phyloP scores from a whole-genome alignment of 2,888 invertebrate species.

The Loripinus fragilis region DNA sequence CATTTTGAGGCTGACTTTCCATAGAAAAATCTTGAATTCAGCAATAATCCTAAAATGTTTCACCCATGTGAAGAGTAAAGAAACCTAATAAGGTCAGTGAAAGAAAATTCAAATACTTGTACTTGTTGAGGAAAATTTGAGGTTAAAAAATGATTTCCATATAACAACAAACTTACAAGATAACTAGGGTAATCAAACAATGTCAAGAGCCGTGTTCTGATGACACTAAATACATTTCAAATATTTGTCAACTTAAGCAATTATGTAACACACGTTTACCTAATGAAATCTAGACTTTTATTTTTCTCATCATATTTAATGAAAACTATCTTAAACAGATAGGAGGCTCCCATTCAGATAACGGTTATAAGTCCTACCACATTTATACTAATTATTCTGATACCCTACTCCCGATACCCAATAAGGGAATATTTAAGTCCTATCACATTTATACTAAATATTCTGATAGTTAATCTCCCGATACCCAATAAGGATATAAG shows the following conservation, averaged over 20 bases:
- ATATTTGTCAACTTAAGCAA: neutral
- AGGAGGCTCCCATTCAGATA: conserved; percentile 9
- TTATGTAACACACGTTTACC: neutral
- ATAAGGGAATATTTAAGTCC: no score
- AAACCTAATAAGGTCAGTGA: neutral
- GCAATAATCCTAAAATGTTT: no score
- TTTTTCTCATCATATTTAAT: conserved; percentile 9
- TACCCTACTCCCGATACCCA: no score
- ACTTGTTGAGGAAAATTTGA: neutral
- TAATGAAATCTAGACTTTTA: conserved; percentile 6
- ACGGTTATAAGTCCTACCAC: no score
- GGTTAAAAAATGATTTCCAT: neutral
- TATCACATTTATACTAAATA: no score
- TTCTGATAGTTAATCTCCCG: no score
- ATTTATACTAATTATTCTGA: no score
- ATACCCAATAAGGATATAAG: no score
- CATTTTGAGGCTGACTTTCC: no score
- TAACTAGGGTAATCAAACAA: neutral
- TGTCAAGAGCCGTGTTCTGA: neutral
- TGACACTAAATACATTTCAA: neutral
- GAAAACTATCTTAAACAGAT: conserved; percentile 8
- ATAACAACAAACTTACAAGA: neutral
- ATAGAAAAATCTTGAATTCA: no score
- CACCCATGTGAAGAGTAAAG: no score
- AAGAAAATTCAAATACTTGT: neutral